Base-by-base conservation (phyloP, 2,113 vertebrate genomes). In the Gadus macrocephalus region DNA sequence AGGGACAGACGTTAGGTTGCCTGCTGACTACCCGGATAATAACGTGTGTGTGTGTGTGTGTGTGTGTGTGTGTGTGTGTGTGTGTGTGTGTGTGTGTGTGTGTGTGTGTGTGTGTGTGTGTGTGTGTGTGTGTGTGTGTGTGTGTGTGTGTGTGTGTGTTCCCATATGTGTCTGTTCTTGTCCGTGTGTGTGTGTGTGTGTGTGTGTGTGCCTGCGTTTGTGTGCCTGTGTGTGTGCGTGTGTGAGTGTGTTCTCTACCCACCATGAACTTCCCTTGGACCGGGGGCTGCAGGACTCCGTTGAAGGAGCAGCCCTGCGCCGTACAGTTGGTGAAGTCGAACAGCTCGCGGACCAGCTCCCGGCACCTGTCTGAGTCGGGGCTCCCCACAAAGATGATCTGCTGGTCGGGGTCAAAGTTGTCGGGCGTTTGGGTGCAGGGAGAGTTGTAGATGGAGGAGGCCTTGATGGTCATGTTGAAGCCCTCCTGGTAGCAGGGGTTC, bases 221-320 rank as follows among this genome's bases (percentile, higher is more conserved):
- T 63, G 25, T 62, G 60, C 28, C 25, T 63, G 22, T 63, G 62
- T 63, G 25, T 63, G 62, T 63, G 25, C 15, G 25, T 15, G 2
- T 63, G 25, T n/a, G 60, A 1, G 20, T 4, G 15, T 17, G n/a
- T 58, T 16, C 55, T n/a, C 28, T 12, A 61, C 78, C 92, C 94
- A 98, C 97, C 95, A 94, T 91, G 73, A 95, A 98, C 0, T 88
- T 76, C 58, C 96, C 95, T 66, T 83, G 89, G 60, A 94, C 86
- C 5, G 91, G 90, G 27, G 95, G 95, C 83, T 95, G 95, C 80
- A 92, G 86, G 11, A 94, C 83, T 12, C 92, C 92, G 53, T 93
- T 72, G 72, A 96, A 95, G 2, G 93, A 94, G 71, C 95, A 96
- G 38, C 89, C 81, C 35, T 62, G 69, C 25, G 84, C 83, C 4